Conservation (phyloP, 2,113 vertebrate species). For the Tinamus guttatus region DNA sequence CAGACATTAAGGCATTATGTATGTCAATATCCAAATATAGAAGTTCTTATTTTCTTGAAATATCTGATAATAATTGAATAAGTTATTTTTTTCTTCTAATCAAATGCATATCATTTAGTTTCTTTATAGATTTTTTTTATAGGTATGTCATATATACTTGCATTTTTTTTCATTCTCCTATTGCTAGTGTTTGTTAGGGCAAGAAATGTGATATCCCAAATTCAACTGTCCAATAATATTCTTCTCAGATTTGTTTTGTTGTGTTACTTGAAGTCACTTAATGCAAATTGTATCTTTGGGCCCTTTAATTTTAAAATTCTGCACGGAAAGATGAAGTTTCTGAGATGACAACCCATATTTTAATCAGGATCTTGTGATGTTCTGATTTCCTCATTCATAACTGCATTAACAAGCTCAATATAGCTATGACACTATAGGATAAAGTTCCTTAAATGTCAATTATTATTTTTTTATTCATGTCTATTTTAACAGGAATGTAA, state of each 20-base stretch:
- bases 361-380: background rate
- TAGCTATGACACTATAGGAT: background rate
- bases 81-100: background rate
- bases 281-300: background rate
- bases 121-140: background rate
- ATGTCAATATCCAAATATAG: background rate
- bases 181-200: background rate
- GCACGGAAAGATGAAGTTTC: background rate
- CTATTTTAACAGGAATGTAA: background rate
- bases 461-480: background rate
- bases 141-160: background rate
- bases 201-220: background rate
- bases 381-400: background rate
- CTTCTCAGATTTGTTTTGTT: background rate
- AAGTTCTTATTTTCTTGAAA: background rate
- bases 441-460: background rate
- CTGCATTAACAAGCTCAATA: background rate
- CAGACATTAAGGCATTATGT: background rate
- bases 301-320: background rate
- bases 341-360: conserved; percentile 38
- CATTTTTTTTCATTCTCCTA: background rate
- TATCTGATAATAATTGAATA: background rate
- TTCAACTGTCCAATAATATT: background rate
- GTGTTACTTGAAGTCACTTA: background rate
- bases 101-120: background rate